Evolutionary conservation across 2,113 vertebrate species (phyloP), one percentile per base, ranked within the genome.

Genomic region (Amphilophus citrinellus): DNA sequence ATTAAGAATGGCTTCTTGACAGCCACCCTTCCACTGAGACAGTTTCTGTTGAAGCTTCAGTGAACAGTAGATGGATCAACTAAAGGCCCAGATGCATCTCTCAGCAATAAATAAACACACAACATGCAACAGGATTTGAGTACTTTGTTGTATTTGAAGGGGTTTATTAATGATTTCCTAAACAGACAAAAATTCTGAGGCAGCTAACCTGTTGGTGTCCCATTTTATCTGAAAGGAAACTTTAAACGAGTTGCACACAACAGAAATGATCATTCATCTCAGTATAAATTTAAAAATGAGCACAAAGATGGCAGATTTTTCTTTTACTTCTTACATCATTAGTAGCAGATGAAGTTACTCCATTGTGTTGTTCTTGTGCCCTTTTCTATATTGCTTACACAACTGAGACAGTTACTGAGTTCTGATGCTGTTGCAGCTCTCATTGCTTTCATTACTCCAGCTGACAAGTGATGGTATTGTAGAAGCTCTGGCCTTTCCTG

Each of bases 381-480:
- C 50, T 79, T 57, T 75, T 61, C 62, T 58, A 15, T 24, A n/a
- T 24, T 76, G 53, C 76, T 86, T 76, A 75, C 68, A 57, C 57
- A 77, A 66, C 82, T 47, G 63, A 68, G 57, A 63, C 17, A 7
- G 37, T 87, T 84, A 75, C 61, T 1, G 5, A 42, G 68, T 27
- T 73, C 20, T 83, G 35, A 77, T 85, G 80, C 44, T 83, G 79
- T 71, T 86, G 65, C 50, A 66, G 53, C 73, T 66, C 44, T 66
- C 22, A n/a, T 66, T 76, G 82, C 76, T 56, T 66, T 77, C 58
- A 89, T 88, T 87, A 62, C 87, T 86, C 80, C 61, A 39, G 57
- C 58, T 77, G 82, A 79, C 80, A 83, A 62, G 71, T 77, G 77
- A 82, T 59, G 58, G 50, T 81, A 68, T 77, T 75, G 35, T 58